These are phyloP conservation scores for Blennius ocellaris DNA, from an alignment of 2,113 vertebrate species.

Conservation along the genomic window DNA sequence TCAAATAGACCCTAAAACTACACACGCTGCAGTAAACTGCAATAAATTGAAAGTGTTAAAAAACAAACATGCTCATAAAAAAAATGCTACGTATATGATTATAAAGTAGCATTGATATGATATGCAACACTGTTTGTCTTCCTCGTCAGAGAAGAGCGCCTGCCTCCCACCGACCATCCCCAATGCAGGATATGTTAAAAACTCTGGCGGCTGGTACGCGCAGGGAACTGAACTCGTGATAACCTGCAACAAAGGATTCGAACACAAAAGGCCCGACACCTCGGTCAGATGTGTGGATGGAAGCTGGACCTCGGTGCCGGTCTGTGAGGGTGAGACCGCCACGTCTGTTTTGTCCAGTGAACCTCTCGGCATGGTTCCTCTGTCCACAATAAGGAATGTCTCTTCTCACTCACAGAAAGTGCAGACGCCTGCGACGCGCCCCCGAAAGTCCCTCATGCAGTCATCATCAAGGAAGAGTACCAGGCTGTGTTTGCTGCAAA, in stretches of 20 bases:
- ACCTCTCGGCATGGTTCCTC: no score
- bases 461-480: constrained; percentile 18
- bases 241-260: constrained; percentile 24
- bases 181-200: not conserved
- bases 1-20: no score
- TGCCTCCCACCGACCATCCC: constrained; percentile 40
- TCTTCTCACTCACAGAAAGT: constrained; percentile 29
- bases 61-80: no score
- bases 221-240: fast-evolving
- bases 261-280: fast-evolving
- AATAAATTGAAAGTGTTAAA: no score
- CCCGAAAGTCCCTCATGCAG: constrained; percentile 36
- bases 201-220: not conserved
- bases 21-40: no score
- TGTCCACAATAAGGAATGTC: not conserved
- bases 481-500: constrained; percentile 25
- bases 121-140: not conserved
- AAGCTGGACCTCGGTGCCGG: constrained; percentile 21
- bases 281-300: not conserved
- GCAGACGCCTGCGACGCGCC: not conserved
- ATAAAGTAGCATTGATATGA: not conserved
- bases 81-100: no score
- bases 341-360: not conserved
- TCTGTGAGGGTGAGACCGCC: constrained; percentile 66
- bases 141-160: constrained; percentile 16